Evolutionary conservation across 1,140 invertebrate species (phyloP), one percentile per base, ranked within the genome.

Genomic region (Papilio dardanus): DNA sequence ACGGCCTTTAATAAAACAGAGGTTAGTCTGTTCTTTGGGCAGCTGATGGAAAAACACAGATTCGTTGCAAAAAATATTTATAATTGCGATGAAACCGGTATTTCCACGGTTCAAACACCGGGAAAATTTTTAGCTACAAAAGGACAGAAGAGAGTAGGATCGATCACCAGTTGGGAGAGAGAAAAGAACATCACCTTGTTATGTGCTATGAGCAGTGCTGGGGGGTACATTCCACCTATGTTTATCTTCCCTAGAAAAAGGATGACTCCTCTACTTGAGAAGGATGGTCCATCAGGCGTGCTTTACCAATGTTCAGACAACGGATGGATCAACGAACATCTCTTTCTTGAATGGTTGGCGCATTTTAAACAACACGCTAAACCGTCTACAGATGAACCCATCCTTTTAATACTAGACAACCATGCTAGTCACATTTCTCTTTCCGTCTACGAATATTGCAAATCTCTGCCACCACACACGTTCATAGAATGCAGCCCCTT

Each of bases 401-500:
- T 83, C 40, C 73, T 79, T 58, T 85, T 90, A 74, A 84, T 92
- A 30, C 71, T 91, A 28, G 89, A 92, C 76, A 92, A 92, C 76
- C 90, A 94, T 73, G 81, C 81, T 42, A 89, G 85, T 30, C 91
- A 93, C 75, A 69, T 88, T 77, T 90, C 86, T 40, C 83, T 88
- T 16, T 74, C 81, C 6, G 82, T 82, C 75, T 81, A 80, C 40
- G 81, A 88, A 77, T 88, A 77, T 81, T 89, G 86, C 40, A 88
- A 85, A 68, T 71, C 92, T 68, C 83, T 94, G 65, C 92, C 93
- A 75, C 92, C 94, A 42, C 93, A 94, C 76, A 88, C 76, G n/a
- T 79, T 42, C 88, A 94, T 81, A 91, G 89, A 79, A 81, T 94
- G 71, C 94, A 94, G 76, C 94, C 94, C 12, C 78, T 95, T 2